Conservation (phyloP, 1,140 invertebrate species). For the Pararge aegeria region DNA sequence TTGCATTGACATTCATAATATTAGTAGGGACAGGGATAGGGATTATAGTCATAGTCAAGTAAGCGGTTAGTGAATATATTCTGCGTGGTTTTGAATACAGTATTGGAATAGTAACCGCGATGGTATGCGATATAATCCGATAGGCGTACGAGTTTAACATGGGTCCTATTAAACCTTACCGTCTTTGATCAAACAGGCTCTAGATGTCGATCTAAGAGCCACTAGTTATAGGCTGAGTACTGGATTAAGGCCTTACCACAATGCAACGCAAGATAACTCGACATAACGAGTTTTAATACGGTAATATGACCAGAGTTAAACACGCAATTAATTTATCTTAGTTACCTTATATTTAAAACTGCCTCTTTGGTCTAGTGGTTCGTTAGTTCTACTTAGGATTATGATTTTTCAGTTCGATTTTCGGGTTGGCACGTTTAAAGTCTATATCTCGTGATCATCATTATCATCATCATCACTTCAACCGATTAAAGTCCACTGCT, state of each 20-base stretch:
- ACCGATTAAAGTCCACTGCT: too few relatives aligned
- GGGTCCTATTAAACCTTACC: slow-evolving; percentile 46
- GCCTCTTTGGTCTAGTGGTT: too few relatives aligned
- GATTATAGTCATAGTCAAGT: background rate
- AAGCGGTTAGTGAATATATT: background rate
- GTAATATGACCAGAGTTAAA: too few relatives aligned
- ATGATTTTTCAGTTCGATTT: too few relatives aligned
- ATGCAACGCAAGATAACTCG: background rate
- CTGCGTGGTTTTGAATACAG: slow-evolving; percentile 31
- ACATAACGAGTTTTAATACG: background rate
- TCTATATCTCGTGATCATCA: too few relatives aligned
- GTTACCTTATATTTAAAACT: too few relatives aligned
- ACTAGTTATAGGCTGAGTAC: slow-evolving; percentile 18
- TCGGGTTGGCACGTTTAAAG: too few relatives aligned
- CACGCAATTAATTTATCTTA: too few relatives aligned
- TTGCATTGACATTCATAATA: too few relatives aligned
- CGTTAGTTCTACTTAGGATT: too few relatives aligned
- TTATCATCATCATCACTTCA: too few relatives aligned
- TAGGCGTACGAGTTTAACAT: slow-evolving; percentile 35
- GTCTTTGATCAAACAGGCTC: slow-evolving; percentile 42
- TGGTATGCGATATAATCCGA: slow-evolving; percentile 42
- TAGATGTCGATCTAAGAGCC: slow-evolving; percentile 40
- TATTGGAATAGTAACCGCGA: slow-evolving; percentile 44
- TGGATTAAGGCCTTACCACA: slow-evolving; percentile 20
- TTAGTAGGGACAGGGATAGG: too few relatives aligned